phyloP scores from a whole-genome alignment of 2,888 invertebrate species.

The Electrophaes corylata region DNA sequence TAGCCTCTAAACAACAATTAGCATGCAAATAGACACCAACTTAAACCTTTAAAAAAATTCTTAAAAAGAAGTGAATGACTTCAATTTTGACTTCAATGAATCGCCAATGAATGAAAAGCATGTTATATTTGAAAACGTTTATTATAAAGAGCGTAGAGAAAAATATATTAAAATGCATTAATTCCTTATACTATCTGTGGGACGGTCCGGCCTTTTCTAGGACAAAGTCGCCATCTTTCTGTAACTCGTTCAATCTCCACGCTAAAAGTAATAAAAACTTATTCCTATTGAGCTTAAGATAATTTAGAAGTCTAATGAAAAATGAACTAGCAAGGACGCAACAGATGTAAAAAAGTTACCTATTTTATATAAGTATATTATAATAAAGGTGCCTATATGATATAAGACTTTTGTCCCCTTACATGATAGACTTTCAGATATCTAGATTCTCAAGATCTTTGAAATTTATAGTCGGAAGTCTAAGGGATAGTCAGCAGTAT shows the following conservation, averaged over 20 bases:
- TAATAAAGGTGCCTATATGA: too few species aligned
- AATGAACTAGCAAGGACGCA: slow-evolving; percentile 47
- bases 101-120: slow-evolving; percentile 81
- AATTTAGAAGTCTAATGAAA: slow-evolving; percentile 17
- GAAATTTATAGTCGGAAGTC: too few species aligned
- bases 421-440: neutral
- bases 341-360: slow-evolving; percentile 39
- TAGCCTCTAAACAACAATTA: slow-evolving; percentile 53
- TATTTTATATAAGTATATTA: neutral
- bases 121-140: slow-evolving; percentile 69
- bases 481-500: neutral
- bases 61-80: slow-evolving; percentile 83
- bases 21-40: slow-evolving; percentile 78
- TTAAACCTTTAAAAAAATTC: slow-evolving; percentile 39
- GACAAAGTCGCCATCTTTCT: slow-evolving; percentile 80
- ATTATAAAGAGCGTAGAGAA: slow-evolving; percentile 65
- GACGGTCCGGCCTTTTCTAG: slow-evolving; percentile 73
- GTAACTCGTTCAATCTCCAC: slow-evolving; percentile 72
- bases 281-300: slow-evolving; percentile 39
- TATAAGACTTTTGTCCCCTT: neutral
- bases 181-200: slow-evolving; percentile 80
- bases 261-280: slow-evolving; percentile 73
- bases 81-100: slow-evolving; percentile 58
- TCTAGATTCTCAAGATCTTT: neutral
- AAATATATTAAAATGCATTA: slow-evolving; percentile 46